Evolutionary conservation across 2,797 vertebrate genomes (phyloP).

Genomic region (Urophycis tenuis): DNA sequence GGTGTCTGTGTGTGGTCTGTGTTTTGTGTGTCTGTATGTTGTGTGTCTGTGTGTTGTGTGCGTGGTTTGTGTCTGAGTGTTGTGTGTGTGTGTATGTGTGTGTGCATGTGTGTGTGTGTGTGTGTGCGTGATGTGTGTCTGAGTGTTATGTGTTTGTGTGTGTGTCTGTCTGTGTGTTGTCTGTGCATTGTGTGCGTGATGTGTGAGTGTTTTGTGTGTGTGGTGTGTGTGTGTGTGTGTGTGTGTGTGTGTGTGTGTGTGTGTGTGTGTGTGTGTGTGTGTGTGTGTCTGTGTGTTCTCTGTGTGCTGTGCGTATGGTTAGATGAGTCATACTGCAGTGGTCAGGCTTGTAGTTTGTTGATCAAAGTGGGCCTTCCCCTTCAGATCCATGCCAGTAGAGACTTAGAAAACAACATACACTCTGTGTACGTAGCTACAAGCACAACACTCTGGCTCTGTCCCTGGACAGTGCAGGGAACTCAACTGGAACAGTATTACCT

Average conservation of each 20-base stretch:
- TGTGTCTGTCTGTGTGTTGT: neutral
- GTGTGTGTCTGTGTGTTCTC: neutral
- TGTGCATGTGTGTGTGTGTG: too few species aligned
- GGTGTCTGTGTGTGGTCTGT: too few species aligned
- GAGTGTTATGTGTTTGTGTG: too few species aligned
- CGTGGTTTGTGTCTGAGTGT: too few species aligned
- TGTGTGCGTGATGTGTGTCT: too few species aligned
- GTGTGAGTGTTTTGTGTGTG: neutral
- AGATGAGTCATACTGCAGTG: neutral
- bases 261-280: neutral
- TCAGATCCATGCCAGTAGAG: constrained; percentile 14
- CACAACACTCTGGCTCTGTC: neutral
- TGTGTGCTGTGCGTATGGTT: neutral
- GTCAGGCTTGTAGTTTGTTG: neutral
- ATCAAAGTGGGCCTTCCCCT: neutral
- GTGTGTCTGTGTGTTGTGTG: too few species aligned
- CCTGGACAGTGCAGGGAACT: neutral
- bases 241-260: neutral
- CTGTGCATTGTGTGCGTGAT: neutral
- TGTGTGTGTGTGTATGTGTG: too few species aligned
- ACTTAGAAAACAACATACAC: too few species aligned
- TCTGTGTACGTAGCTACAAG: too few species aligned
- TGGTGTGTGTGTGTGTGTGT: neutral
- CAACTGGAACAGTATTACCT: neutral
- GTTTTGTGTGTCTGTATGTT: too few species aligned